These are phyloP conservation scores for Corythaixoides concolor DNA, from an alignment of 2,113 vertebrate species.

Conservation along the genomic window DNA sequence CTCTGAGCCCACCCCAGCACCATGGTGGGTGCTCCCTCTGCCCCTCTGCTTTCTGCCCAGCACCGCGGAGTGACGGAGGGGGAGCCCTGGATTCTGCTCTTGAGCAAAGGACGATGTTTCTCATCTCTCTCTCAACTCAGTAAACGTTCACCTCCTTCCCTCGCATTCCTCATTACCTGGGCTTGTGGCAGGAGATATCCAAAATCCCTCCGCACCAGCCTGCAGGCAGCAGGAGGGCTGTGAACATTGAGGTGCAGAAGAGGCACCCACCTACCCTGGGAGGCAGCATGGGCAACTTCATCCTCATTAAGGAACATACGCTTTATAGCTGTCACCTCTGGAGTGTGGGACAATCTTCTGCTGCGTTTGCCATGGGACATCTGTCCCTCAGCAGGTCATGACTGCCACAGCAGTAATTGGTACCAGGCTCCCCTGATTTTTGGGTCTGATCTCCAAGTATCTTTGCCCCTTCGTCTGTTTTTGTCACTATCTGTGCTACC, in stretches of 20 bases:
- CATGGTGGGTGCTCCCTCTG: not conserved
- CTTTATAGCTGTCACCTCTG: not conserved
- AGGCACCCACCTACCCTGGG: not conserved
- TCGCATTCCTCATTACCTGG: fast-evolving
- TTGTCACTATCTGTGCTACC: not conserved
- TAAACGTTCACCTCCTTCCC: not conserved
- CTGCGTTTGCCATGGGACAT: fast-evolving
- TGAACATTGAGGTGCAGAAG: not conserved
- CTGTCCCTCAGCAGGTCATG: not conserved
- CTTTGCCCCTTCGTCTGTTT: not conserved
- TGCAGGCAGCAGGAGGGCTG: not conserved
- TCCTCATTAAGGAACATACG: not conserved
- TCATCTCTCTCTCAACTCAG: not conserved
- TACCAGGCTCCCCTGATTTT: not conserved
- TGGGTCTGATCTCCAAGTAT: not conserved
- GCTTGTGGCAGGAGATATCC: not conserved
- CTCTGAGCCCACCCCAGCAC: not conserved
- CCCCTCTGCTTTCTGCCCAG: not conserved
- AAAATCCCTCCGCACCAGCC: not conserved
- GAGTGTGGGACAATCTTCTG: not conserved
- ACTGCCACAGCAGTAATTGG: not conserved
- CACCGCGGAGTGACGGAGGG: fast-evolving
- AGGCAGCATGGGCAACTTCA: not conserved
- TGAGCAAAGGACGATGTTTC: fast-evolving
- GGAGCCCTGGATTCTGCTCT: not conserved